Evolutionary conservation across 64 coral and sea anemone genomes (phyloP), one percentile per base, ranked within the genome.

Genomic region (Porites lutea): DNA sequence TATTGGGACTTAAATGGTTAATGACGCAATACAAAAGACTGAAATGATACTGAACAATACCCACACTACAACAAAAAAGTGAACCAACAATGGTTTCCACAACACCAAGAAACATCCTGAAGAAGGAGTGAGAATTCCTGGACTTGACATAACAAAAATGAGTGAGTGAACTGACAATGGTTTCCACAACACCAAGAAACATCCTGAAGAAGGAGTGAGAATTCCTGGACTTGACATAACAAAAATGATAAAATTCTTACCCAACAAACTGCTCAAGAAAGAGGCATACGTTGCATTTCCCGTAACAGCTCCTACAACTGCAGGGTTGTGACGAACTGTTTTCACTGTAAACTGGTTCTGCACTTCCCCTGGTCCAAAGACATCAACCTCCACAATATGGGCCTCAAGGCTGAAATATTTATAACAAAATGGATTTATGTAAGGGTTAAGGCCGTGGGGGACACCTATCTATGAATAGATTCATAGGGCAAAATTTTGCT

Each of bases 241-340:
- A 19, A 8, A 11, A 22, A 0, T 18, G 11, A 55, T 47, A 13
- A 55, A 52, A 46, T 70, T 67, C 88, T 77, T 52, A 97, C 95
- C 92, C 72, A 94, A 74, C 47, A 97, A 46, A 80, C 95, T 97
- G 59, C 95, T 94, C 5, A 97, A 69, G 14, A 97, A 97, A 5
- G 95, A 94, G 67, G 88, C 59, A 91, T 88, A 97, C 18, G 95
- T 97, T 75, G 92, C 92, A 97, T 88, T 97, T 2, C 95, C 95
- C 15, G 95, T 97, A 18, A 97, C 88, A 19, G 77, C 95, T 48
- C 92, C 95, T 59, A 59, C 50, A 46, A 64, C 82, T 50, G 88
- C 47, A 47, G 95, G 92, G 60, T 97, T 97, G 27, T 88, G 83
- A 87, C 95, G 88, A 12, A 88, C 66, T 78, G 95, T 97, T 57